Base-by-base conservation (phyloP, 2,888 invertebrate species). In the Epistrophe eligans region DNA sequence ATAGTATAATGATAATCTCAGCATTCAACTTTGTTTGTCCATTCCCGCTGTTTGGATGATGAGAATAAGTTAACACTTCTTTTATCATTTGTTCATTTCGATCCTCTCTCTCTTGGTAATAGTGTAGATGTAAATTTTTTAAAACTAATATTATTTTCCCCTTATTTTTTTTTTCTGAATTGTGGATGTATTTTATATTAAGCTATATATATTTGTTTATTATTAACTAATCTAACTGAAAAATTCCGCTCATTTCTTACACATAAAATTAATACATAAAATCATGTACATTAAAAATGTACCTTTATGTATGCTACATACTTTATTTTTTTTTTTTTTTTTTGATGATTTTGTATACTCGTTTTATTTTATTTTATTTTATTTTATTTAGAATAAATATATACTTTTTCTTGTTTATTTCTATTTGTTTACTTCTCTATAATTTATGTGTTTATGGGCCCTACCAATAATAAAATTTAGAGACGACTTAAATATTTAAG, bases 321-420 rank as follows among this genome's bases (percentile, higher is more conserved):
- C 64, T 70, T 58, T 43, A 72, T 67, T 57, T 71, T 58, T 77
- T 58, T 43, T 76, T 67, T 57, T 71, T 58, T 77, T 58, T 72
- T 55, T 57, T 79, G 74, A 76, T 87, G 82, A 72, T 79, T 83
- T 77, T 82, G 82, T 82, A 87, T 87, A 84, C 67, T 91, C 89
- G 90, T 90, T 90, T 90, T 89, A 89, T 90, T 91, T 90, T 88
- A n/a, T n/a, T n/a, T n/a, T n/a, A n/a, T n/a, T n/a, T n/a, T n/a
- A n/a, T 88, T 88, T 90, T 89, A 66, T 81, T 85, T 82, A 79
- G 80, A 85, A 85, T 82, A 79, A 85, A 88, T 85, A 72, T 85
- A 72, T 84, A 79, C 48, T 67, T 82, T 67, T 84, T 57, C 17
- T 35, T 50, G 50, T 72, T 88, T 84, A 85, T 74, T 88, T 83